phyloP scores from a whole-genome alignment of 1,140 invertebrate species.

The Tribolium castaneum region DNA sequence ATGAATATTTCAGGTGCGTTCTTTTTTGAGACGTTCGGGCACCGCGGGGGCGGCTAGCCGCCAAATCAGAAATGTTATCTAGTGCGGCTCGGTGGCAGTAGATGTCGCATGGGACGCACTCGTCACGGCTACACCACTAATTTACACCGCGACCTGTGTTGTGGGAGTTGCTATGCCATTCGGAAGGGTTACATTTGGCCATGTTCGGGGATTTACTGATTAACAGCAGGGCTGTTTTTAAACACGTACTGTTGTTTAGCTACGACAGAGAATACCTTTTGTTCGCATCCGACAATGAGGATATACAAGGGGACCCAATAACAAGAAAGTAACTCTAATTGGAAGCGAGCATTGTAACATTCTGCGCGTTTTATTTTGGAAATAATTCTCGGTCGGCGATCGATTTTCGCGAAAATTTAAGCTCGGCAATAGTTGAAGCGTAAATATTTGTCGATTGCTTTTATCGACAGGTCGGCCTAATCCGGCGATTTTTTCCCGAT shows the following conservation, averaged over 20 bases:
- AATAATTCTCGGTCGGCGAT: not conserved
- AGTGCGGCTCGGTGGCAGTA: slow-evolving; percentile 42
- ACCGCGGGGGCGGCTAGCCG: slow-evolving; percentile 14
- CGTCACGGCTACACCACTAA: slow-evolving; percentile 53
- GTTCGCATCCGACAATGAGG: not conserved
- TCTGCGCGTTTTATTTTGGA: not conserved
- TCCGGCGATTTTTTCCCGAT: slow-evolving; percentile 3
- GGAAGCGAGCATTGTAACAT: not conserved
- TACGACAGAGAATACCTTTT: slow-evolving; percentile 13
- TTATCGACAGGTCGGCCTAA: slow-evolving; percentile 23
- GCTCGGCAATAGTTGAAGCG: not conserved
- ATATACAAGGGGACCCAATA: not conserved
- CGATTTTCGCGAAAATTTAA: slow-evolving; percentile 1
- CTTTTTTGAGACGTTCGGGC: slow-evolving; percentile 1
- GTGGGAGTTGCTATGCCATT: slow-evolving; percentile 39
- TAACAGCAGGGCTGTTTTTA: slow-evolving; percentile 18
- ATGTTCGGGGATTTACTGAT: slow-evolving; percentile 39
- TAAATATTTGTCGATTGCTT: slow-evolving; percentile 33
- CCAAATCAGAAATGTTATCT: slow-evolving; percentile 49
- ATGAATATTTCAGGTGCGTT: not conserved
- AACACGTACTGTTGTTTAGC: slow-evolving; percentile 19
- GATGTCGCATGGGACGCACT: slow-evolving; percentile 52
- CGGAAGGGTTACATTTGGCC: slow-evolving; percentile 40
- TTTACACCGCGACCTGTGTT: slow-evolving; percentile 49
- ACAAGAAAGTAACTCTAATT: not conserved